phyloP scores from a whole-genome alignment of 2,797 vertebrate genomes.

The Phalloptychus januarius region DNA sequence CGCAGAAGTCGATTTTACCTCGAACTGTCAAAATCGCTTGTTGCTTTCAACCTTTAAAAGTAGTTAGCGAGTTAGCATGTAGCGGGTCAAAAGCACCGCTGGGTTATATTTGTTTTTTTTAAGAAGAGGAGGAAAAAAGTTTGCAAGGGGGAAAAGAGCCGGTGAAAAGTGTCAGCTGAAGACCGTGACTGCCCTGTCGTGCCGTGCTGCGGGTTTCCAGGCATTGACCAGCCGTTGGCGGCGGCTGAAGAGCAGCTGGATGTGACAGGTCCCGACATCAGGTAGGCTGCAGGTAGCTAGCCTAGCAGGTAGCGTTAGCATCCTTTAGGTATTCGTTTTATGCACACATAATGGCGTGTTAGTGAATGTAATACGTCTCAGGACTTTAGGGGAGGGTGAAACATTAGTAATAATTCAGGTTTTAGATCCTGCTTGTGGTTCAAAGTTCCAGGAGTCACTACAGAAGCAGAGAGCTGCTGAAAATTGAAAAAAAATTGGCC shows the following conservation, averaged over 20 bases:
- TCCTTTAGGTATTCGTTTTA: background rate
- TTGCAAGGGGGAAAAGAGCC: slow-evolving; percentile 15
- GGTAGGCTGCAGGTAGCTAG: slow-evolving; percentile 75
- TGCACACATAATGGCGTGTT: background rate
- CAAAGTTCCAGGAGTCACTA: too few relatives aligned
- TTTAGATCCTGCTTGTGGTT: background rate
- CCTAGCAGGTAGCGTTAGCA: slow-evolving; percentile 49
- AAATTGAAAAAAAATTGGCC: slow-evolving; percentile 19
- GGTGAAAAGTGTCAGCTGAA: background rate
- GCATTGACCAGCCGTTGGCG: slow-evolving; percentile 25
- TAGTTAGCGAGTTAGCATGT: slow-evolving; percentile 74
- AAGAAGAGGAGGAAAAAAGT: slow-evolving; percentile 47
- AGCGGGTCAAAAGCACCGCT: slow-evolving; percentile 20
- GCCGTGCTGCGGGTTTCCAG: slow-evolving; percentile 3
- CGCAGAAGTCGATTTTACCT: slow-evolving; percentile 55
- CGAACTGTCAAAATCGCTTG: slow-evolving; percentile 83
- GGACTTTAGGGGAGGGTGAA: background rate
- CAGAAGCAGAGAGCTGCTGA: slow-evolving; percentile 23
- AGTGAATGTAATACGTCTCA: background rate
- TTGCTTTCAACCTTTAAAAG: slow-evolving; percentile 79
- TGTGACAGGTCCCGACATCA: slow-evolving; percentile 76
- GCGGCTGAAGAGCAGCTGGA: slow-evolving; percentile 71
- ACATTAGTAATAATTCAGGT: background rate
- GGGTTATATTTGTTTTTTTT: slow-evolving; percentile 1
- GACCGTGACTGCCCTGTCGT: slow-evolving; percentile 15